Base-by-base conservation (phyloP, 2,113 vertebrate genomes). In the Ondatra zibethicus region DNA sequence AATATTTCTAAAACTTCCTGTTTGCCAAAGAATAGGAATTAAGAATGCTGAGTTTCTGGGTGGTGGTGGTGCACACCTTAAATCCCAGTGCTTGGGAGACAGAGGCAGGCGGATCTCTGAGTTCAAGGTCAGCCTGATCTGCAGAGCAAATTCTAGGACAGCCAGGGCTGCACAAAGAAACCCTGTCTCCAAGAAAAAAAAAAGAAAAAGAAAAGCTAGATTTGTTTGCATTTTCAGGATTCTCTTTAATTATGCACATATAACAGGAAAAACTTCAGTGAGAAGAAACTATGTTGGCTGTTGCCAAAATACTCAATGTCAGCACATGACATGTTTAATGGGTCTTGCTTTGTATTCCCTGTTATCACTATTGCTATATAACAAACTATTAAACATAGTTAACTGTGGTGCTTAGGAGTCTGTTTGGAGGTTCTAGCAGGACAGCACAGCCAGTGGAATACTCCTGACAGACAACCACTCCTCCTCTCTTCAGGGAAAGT, bases 1-100 rank as follows among this genome's bases (percentile, higher is more conserved):
- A 94, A 95, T 81, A 82, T 78, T 87, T 91, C 61, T 19, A 82
- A 87, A 95, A 88, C 58, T 76, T 68, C 31, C 66, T 94, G 50
- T 80, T 73, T 55, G 39, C 52, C 50, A 50, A 93, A 9, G 82
- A 89, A 81, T 70, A 27, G 7, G 31, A 95, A 75, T 14, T 47
- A 17, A 80, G 70, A 82, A 91, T 89, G 45, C 61, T 70, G 65
- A 88, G 52, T n/a, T 31, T 3, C 66, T 0, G 5, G 33, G 14
- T 2, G 14, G 68, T 36, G 68, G 68, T 36, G 68, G 31, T 2
- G 1, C 36, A 72, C 36, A 72, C 68, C 68, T 72, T 72, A n/a
- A 72, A 72, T 72, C 68, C 36, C 17, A 72, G 36, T 19, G 19
- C 36, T 72, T 9, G 7, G 7, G 36, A 72, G 68, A n/a, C 36